Evolutionary conservation across 2,888 invertebrate species (phyloP), one percentile per base, ranked within the genome.

Genomic region (Brenthis daphne): DNA sequence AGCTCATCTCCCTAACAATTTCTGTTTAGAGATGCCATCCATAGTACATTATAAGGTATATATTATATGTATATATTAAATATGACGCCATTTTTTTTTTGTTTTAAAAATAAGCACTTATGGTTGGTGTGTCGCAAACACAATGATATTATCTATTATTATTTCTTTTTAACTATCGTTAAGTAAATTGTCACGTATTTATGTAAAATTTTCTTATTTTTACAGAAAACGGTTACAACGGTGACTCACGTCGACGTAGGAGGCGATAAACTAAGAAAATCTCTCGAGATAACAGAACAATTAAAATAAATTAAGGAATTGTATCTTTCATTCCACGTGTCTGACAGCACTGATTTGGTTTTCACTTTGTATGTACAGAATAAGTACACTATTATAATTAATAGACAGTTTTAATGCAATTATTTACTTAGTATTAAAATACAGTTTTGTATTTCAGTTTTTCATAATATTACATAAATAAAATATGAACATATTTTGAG

Each of bases 161-260:
- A 29, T 61, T 55, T 50, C 4, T 20, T 67, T 51, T 56, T 61
- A 60, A 60, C n/a, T 67, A 51, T 67, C 48, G 37, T 51, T 24
- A 24, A 47, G 29, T 14, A 51, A 51, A 37, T 20, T 33, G 11
- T 43, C 50, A 6, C 13, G 29, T 20, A 13, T 55, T 33, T 56
- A 33, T 24, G 13, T 29, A 54, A 68, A 58, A 29, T 70, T 70
- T 73, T 79, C 82, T 79, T 81, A 82, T 81, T 74, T 72, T 92
- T 90, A 70, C 91, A 92, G 92, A 91, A 82, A 92, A 92, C 74
- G 92, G 92, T 77, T 77, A 86, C 80, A 92, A 92, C 77, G 92
- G 92, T 57, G 92, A 92, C 79, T 88, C 92, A 57, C 90, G 90
- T 77, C 90, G 92, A 74, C 91, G 91, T 76, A 87, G 89, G 77